phyloP scores from a whole-genome alignment of 2,888 invertebrate genomes.

The Onchidella celtica region DNA sequence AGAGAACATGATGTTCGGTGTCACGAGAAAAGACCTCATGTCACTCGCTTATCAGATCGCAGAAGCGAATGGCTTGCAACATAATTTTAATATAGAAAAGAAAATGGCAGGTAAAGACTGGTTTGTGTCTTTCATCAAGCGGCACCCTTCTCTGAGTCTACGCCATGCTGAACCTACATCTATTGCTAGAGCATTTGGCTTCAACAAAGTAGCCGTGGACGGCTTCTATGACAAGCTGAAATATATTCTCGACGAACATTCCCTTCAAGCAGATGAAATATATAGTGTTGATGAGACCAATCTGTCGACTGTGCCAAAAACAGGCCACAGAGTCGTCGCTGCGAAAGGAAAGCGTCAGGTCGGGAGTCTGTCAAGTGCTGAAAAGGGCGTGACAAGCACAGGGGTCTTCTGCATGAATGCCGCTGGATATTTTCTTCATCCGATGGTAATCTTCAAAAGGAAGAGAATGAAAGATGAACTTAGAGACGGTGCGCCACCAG shows the following conservation, averaged over 20 bases:
- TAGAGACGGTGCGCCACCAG: background rate
- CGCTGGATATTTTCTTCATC: background rate
- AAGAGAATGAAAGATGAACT: background rate
- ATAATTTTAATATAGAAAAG: background rate
- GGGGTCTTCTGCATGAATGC: background rate
- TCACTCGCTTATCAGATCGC: slow-evolving; percentile 18
- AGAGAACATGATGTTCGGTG: slow-evolving; percentile 4
- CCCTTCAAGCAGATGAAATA: background rate
- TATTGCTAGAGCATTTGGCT: slow-evolving; percentile 9
- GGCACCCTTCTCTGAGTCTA: background rate
- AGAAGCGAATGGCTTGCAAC: background rate
- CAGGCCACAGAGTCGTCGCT: background rate
- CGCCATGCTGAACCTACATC: slow-evolving; percentile 27
- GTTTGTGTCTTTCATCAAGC: slow-evolving; percentile 8
- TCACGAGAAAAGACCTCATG: slow-evolving; percentile 32
- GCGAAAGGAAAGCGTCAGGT: background rate
- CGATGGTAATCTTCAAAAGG: background rate
- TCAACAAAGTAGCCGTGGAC: slow-evolving; percentile 17
- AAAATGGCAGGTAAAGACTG: background rate
- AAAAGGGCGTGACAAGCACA: background rate
- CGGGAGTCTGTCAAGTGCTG: background rate
- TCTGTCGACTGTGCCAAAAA: background rate
- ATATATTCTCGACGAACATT: background rate
- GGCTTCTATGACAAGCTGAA: slow-evolving; percentile 18
- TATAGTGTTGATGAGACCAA: background rate